These are phyloP conservation scores for Zeus faber DNA, from an alignment of 2,113 vertebrate species.

Conservation along the genomic window DNA sequence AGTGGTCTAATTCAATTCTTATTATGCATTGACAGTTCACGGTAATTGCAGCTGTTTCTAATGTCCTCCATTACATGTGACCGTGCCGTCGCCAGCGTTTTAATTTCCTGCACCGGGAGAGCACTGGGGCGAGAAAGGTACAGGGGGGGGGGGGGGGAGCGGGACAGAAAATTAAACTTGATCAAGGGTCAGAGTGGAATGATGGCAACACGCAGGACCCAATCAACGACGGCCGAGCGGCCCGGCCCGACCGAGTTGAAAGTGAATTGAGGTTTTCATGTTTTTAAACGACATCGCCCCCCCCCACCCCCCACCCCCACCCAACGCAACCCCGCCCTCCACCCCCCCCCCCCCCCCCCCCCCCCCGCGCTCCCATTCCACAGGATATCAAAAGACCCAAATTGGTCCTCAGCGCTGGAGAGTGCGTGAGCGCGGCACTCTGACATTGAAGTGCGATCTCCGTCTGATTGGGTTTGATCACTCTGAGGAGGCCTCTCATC, in stretches of 20 bases:
- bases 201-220: background rate
- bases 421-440: slow-evolving; percentile 24
- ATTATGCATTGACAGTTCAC: slow-evolving; percentile 48
- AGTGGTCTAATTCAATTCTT: slow-evolving; percentile 49
- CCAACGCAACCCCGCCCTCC: too few relatives aligned
- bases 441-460: slow-evolving; percentile 8
- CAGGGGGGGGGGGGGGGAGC: slow-evolving; percentile 11
- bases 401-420: slow-evolving; percentile 14
- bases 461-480: slow-evolving; percentile 15
- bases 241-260: slow-evolving; percentile 10
- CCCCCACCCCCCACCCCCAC: slow-evolving; percentile 3
- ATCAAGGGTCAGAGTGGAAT: background rate
- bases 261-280: slow-evolving; percentile 18
- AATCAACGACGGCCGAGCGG: slow-evolving; percentile 12
- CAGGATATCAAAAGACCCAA: too few relatives aligned
- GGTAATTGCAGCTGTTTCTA: slow-evolving; percentile 58
- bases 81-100: slow-evolving; percentile 22
- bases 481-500: slow-evolving; percentile 10
- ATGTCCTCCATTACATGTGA: slow-evolving; percentile 52
- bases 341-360: too few relatives aligned
- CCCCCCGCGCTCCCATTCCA: too few relatives aligned
- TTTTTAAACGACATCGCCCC: slow-evolving; percentile 19
- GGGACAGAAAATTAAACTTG: background rate
- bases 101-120: slow-evolving; percentile 35
- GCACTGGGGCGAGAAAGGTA: slow-evolving; percentile 26